A percentile compares a stretch with the other conserved stretches of the same genome.
These are phyloP conservation scores for Meles meles DNA, from an alignment of 2,113 vertebrate genomes.

Conservation along the genomic window DNA sequence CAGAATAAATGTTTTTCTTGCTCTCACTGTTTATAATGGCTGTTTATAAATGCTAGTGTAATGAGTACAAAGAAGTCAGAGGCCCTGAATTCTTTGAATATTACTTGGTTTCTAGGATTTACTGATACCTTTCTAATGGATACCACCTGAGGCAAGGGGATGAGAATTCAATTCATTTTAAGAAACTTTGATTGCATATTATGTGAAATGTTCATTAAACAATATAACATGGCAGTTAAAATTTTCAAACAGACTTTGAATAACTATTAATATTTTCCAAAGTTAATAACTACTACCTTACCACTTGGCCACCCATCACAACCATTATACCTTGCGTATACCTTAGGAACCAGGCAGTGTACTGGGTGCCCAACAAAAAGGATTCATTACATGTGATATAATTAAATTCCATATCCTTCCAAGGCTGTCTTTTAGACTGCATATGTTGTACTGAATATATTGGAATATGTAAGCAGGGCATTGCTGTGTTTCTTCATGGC, in stretches of 20 bases:
- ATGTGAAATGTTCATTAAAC: background rate
- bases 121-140: background rate
- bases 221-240: background rate
- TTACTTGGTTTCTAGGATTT: background rate
- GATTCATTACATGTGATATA: background rate
- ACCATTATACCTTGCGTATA: background rate
- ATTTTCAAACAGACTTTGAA: background rate
- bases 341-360: background rate
- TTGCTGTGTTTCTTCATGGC: background rate
- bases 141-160: background rate
- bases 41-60: background rate
- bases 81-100: background rate
- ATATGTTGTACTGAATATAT: background rate
- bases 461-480: background rate
- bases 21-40: background rate
- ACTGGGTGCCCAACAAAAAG: background rate
- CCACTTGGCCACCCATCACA: background rate
- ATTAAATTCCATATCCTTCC: background rate
- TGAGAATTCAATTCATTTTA: slow-evolving; percentile 6
- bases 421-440: background rate
- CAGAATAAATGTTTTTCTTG: background rate
- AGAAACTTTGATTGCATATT: background rate
- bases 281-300: background rate
- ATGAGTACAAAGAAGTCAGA: background rate
- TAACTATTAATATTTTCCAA: background rate